Evolutionary conservation across 2,113 vertebrate genomes (phyloP), one percentile per base, ranked within the genome.

Genomic region (Ceuthmochares aereus): DNA sequence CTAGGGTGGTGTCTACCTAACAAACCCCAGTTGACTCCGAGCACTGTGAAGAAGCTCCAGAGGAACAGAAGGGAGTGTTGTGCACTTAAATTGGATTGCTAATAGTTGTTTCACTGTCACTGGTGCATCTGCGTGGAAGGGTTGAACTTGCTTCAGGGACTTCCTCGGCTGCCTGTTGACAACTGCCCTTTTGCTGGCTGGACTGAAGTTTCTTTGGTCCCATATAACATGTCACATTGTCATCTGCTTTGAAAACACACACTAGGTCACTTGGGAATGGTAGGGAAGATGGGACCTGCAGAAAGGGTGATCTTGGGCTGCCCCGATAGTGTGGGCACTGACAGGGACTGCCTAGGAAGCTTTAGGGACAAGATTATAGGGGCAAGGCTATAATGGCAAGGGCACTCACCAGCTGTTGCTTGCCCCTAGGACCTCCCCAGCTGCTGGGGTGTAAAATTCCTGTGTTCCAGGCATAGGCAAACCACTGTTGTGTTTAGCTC

Each of bases 141-240:
- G 4, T 40, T 32, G 62, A 21, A 4, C 27, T 89, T 79, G 10
- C 18, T 34, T 13, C 1, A 1, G 40, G 26, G 18, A 18, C 11
- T 45, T 19, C 43, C 7, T 25, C 42, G 77, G 67, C 15, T 18
- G 11, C 14, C 34, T 51, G 12, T 56, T 1, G 12, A 42, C 25
- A 36, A 6, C 3, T 4, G 2, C 5, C 8, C 14, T 79, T 22
- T 16, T 47, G 66, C 29, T 55, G 55, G 8, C 49, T 69, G 84
- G 27, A 14, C 37, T 60, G 69, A 43, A 55, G 3, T 7, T 56
- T 34, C 60, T 47, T 25, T 43, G 30, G 40, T 5, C 36, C n/a
- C 3, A 0, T 3, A 11, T 1, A 3, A 17, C 11, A 34, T 27
- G 16, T 5, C 20, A 63, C 63, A 58, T 40, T 14, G 27, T 8